phyloP scores from a whole-genome alignment of 2,113 vertebrate species.

The Lonchura striata region DNA sequence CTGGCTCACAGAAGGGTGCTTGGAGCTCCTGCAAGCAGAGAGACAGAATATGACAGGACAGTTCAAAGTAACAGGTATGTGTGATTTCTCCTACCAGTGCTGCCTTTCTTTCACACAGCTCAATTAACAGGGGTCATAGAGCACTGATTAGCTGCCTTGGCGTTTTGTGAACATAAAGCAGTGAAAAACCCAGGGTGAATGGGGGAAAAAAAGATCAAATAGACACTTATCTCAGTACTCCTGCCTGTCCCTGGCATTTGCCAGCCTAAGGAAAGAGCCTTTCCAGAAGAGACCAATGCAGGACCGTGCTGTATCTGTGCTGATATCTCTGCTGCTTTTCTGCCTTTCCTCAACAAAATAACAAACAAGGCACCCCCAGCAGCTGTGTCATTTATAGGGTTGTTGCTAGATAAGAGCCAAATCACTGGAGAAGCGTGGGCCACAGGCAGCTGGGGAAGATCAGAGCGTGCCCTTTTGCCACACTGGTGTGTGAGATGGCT shows the following conservation, averaged over 20 bases:
- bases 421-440: background rate
- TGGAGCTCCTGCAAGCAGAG: background rate
- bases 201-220: slow-evolving; percentile 45
- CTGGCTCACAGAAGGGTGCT: slow-evolving; percentile 24
- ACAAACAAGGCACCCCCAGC: background rate
- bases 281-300: background rate
- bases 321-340: slow-evolving; percentile 10
- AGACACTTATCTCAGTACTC: slow-evolving; percentile 42
- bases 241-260: slow-evolving; percentile 23
- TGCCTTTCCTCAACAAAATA: slow-evolving; percentile 20
- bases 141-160: slow-evolving; percentile 51
- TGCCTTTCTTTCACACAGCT: slow-evolving; percentile 37
- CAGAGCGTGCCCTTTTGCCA: background rate
- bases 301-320: background rate
- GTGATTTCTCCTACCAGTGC: slow-evolving; percentile 35
- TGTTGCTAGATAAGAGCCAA: background rate
- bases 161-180: slow-evolving; percentile 43
- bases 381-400: rapidly evolving
- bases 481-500: background rate
- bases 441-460: background rate
- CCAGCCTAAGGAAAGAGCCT: slow-evolving; percentile 26
- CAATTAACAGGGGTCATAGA: slow-evolving; percentile 57
- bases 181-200: slow-evolving; percentile 42
- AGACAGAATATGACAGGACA: background rate
- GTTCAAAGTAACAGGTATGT: slow-evolving; percentile 53